Percentiles rank a stretch among this genome's conserved stretches.
Evolutionary conservation across 2,888 invertebrate species (phyloP).

Genomic region (Xylota segnis): DNA sequence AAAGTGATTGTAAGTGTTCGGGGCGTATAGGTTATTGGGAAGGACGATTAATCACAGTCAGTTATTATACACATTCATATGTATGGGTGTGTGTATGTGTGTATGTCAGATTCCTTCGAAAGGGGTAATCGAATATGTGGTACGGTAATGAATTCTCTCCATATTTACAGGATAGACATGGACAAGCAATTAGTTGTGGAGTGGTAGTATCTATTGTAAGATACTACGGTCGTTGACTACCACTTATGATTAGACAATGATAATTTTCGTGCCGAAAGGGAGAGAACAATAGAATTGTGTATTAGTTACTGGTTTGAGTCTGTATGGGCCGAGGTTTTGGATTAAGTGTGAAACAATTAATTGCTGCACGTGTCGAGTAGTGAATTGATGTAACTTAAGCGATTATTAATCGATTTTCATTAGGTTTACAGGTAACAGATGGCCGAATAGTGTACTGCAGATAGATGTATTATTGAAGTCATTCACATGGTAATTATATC

Average conservation of each 20-base stretch:
- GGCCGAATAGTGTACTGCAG: not conserved
- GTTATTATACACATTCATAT: no score
- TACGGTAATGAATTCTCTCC: constrained; percentile 13
- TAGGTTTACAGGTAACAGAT: not conserved
- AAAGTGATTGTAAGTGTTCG: constrained; percentile 34
- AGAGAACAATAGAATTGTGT: not conserved
- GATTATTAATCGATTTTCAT: constrained; percentile 4
- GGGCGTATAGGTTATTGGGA: constrained; percentile 5
- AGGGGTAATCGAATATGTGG: constrained; percentile 35
- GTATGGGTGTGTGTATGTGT: not conserved
- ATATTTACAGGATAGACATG: constrained; percentile 36
- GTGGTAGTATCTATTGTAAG: constrained; percentile 8
- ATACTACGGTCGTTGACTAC: constrained; percentile 23
- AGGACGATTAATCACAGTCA: constrained; percentile 40
- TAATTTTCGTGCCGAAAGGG: constrained; percentile 10
- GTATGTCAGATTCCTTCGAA: constrained; percentile 6
- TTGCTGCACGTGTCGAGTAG: not conserved
- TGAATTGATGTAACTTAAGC: not conserved
- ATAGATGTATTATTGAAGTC: no score
- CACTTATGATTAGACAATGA: constrained; percentile 42
- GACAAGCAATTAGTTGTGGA: constrained; percentile 44
- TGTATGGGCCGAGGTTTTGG: not conserved
- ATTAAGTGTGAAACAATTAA: constrained; percentile 26
- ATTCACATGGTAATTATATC: no score
- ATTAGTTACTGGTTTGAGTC: constrained; percentile 4